Conservation (phyloP, 2,113 vertebrate species). For the Oxyura jamaicensis region DNA sequence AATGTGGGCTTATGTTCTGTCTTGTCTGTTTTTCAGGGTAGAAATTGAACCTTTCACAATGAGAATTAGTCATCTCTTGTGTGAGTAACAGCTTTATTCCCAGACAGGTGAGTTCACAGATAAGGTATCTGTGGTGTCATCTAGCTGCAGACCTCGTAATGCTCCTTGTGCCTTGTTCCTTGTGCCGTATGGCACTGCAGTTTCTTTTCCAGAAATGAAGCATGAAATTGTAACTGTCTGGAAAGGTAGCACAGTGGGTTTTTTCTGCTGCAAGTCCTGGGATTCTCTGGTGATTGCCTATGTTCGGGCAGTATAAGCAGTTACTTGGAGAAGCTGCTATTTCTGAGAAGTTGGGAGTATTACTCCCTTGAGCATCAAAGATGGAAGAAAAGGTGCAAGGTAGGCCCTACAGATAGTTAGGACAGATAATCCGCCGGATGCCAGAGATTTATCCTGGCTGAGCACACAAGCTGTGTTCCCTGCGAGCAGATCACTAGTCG, state of each 20-base stretch:
- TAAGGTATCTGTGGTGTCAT: neutral
- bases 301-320: neutral
- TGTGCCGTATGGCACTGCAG: neutral
- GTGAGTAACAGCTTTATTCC: conserved; percentile 24
- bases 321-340: neutral
- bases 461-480: neutral
- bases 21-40: conserved; percentile 52
- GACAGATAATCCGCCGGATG: too few relatives aligned
- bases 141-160: neutral
- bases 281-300: neutral
- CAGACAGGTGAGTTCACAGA: conserved; percentile 52
- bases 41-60: conserved; percentile 56
- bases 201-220: neutral
- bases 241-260: neutral
- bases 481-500: rapidly evolving
- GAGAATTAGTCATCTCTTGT: conserved; percentile 49
- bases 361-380: neutral
- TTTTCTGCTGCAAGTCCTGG: neutral
- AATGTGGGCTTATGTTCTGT: neutral
- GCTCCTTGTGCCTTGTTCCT: neutral
- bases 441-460: neutral
- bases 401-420: neutral
- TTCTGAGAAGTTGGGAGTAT: neutral
- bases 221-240: neutral
- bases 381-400: neutral